phyloP scores from a whole-genome alignment of 2,113 vertebrate genomes.

The Dendropsophus ebraccatus region DNA sequence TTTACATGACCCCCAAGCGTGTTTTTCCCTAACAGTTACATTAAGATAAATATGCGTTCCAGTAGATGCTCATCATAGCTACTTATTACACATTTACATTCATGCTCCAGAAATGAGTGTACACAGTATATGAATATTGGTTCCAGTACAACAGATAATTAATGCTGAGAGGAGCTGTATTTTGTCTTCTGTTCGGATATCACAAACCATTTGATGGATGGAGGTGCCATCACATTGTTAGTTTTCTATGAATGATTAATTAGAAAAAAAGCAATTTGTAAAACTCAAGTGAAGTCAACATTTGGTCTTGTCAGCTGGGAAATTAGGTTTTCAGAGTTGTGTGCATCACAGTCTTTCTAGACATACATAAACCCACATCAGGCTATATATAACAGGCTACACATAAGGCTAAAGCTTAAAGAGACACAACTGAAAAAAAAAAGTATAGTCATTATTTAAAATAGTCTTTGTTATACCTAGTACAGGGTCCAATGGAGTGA shows the following conservation, averaged over 20 bases:
- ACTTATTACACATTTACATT: not conserved
- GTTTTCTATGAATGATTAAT: constrained; percentile 83
- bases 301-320: constrained; percentile 77
- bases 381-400: constrained; percentile 66
- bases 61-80: not conserved
- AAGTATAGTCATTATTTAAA: not conserved
- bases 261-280: constrained; percentile 82
- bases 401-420: constrained; percentile 68
- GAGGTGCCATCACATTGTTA: not conserved
- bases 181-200: not conserved
- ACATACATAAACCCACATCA: constrained; percentile 70
- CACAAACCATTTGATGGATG: constrained; percentile 18
- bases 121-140: not conserved
- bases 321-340: constrained; percentile 67
- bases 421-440: not conserved
- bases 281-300: no score
- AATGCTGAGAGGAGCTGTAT: not conserved
- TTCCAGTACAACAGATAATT: not conserved
- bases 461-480: no score
- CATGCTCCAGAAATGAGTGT: not conserved
- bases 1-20: not conserved
- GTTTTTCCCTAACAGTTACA: not conserved
- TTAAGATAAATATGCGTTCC: not conserved
- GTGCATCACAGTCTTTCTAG: constrained; percentile 66
- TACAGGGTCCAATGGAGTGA: no score